These are phyloP conservation scores for Escarpia spicata DNA, from an alignment of 2,888 invertebrate genomes.

Conservation along the genomic window DNA sequence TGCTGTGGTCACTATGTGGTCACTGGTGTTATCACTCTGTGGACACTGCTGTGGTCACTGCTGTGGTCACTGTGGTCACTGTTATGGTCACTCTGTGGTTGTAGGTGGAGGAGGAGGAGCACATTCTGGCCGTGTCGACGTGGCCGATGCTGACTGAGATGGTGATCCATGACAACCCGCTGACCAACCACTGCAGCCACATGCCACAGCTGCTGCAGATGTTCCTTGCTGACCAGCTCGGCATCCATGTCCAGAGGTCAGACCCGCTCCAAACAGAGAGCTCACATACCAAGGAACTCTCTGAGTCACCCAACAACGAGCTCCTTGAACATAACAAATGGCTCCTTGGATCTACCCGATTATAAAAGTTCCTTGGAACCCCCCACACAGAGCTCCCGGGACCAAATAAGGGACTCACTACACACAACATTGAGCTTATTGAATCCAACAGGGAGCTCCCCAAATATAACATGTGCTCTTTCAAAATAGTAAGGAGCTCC, in stretches of 20 bases:
- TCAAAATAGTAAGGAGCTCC: too few relatives aligned
- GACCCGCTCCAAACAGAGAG: background rate
- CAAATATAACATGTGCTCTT: too few relatives aligned
- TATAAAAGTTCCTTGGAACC: background rate
- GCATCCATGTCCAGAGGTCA: slow-evolving; percentile 57
- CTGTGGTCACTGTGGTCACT: background rate
- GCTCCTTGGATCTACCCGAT: too few relatives aligned
- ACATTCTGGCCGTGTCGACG: slow-evolving; percentile 59
- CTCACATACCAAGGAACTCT: background rate
- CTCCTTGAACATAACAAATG: too few relatives aligned
- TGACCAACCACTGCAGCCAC: slow-evolving; percentile 55
- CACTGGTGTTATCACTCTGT: background rate
- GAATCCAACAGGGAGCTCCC: too few relatives aligned
- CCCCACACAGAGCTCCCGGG: background rate
- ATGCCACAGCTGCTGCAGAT: slow-evolving; percentile 60
- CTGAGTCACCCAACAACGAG: background rate
- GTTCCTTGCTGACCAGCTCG: slow-evolving; percentile 60
- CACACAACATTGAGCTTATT: background rate
- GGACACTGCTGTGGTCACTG: background rate
- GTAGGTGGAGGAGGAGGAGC: slow-evolving; percentile 61
- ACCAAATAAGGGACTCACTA: background rate
- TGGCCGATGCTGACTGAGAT: slow-evolving; percentile 63
- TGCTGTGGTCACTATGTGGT: background rate
- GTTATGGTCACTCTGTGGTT: background rate
- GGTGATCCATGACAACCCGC: slow-evolving; percentile 60